These are phyloP conservation scores for Cremastinae sp. DNA, from an alignment of 2,888 invertebrate genomes.

Conservation along the genomic window DNA sequence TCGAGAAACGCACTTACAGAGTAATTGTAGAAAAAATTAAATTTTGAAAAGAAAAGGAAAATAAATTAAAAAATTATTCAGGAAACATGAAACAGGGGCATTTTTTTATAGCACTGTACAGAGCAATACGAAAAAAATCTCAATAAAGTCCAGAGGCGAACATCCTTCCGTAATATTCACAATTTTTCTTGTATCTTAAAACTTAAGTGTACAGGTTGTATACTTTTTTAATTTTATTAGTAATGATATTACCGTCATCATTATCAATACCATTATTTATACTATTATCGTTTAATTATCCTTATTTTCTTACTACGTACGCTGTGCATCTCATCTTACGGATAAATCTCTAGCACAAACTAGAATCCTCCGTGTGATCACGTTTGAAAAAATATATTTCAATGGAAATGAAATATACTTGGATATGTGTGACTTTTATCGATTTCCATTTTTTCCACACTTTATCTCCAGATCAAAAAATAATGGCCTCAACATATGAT, in stretches of 20 bases:
- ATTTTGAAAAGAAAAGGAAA: no score
- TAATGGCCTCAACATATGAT: not conserved
- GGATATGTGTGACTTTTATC: slow-evolving; percentile 69
- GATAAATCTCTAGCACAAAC: slow-evolving; percentile 34
- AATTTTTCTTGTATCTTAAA: slow-evolving; percentile 50
- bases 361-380: slow-evolving; percentile 62
- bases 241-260: slow-evolving; percentile 28
- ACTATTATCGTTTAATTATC: slow-evolving; percentile 27
- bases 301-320: slow-evolving; percentile 28
- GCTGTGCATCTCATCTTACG: slow-evolving; percentile 34
- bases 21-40: no score
- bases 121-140: not conserved
- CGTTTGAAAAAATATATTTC: slow-evolving; percentile 77
- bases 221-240: slow-evolving; percentile 46
- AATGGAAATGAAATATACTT: slow-evolving; percentile 70
- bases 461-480: slow-evolving; percentile 11
- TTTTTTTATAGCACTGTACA: not conserved
- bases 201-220: slow-evolving; percentile 52
- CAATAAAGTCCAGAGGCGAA: not conserved
- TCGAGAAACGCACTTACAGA: no score
- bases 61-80: no score
- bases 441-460: slow-evolving; percentile 19
- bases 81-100: not conserved
- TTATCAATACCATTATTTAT: slow-evolving; percentile 28
- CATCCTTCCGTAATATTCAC: not conserved